phyloP scores from a whole-genome alignment of 2,888 invertebrate species.

The Acrocera orbiculus region DNA sequence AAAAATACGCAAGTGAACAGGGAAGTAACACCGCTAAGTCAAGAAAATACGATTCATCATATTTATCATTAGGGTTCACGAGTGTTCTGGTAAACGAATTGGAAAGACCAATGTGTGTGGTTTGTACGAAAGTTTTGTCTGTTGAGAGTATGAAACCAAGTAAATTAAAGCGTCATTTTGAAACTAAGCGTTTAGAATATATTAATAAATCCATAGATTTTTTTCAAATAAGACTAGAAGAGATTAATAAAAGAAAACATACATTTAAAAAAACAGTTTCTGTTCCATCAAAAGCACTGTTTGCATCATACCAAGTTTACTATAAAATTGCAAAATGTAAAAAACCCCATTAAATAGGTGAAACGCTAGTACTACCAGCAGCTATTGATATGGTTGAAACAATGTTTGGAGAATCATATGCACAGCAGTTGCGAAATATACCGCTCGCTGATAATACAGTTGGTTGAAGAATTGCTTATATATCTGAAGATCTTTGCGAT shows the following conservation, averaged over 20 bases:
- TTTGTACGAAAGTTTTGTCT: constrained; percentile 9
- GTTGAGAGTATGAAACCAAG: constrained; percentile 10
- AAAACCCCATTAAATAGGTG: no score
- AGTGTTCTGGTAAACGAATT: constrained; percentile 6
- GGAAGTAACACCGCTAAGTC: constrained; percentile 6
- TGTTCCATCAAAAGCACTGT: constrained; percentile 10
- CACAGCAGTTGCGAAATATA: no score
- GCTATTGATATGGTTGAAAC: no score
- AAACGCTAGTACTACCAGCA: no score
- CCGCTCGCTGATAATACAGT: no score
- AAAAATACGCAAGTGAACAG: constrained; percentile 7
- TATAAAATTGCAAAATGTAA: constrained; percentile 11
- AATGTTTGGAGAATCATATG: no score
- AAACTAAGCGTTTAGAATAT: constrained; percentile 11
- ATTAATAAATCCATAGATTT: constrained; percentile 10
- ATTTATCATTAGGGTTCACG: constrained; percentile 11
- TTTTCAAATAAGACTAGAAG: constrained; percentile 11
- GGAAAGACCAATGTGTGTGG: constrained; percentile 11
- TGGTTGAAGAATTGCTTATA: no score
- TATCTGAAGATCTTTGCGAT: no score
- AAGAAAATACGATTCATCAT: constrained; percentile 9
- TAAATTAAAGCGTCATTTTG: constrained; percentile 11
- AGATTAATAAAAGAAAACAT: constrained; percentile 9
- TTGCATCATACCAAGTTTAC: constrained; percentile 13
- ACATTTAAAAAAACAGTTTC: constrained; percentile 10